These are phyloP conservation scores for Todiramphus saurophagus DNA, from an alignment of 2,113 vertebrate genomes.

Conservation along the genomic window DNA sequence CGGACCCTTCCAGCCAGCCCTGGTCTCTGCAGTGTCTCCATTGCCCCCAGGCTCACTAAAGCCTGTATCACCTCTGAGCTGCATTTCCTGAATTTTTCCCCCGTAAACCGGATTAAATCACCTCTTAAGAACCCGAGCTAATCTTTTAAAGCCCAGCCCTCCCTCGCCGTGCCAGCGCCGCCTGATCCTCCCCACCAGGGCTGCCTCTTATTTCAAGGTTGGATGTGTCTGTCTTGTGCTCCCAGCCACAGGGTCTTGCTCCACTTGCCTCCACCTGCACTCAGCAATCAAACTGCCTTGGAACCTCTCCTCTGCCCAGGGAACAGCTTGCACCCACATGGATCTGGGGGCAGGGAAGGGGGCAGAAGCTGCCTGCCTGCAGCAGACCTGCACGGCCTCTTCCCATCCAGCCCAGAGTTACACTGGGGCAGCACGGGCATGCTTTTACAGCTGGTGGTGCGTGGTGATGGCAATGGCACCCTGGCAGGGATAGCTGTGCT, in stretches of 20 bases:
- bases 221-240: conserved; percentile 1
- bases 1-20: background rate
- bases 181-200: background rate
- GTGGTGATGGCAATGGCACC: rapidly evolving
- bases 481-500: background rate
- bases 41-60: background rate
- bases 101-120: background rate
- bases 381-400: rapidly evolving
- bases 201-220: conserved; percentile 56
- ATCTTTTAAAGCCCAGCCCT: background rate
- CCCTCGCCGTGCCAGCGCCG: background rate
- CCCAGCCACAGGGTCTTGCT: background rate
- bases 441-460: background rate
- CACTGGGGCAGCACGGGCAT: rapidly evolving
- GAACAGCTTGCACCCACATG: background rate
- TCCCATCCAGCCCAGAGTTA: background rate
- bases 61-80: background rate
- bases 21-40: background rate
- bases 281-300: conserved; percentile 42
- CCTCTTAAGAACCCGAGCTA: background rate
- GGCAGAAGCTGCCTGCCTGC: background rate
- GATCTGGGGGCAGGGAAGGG: background rate
- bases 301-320: background rate
- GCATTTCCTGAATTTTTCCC: background rate
- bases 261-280: conserved; percentile 17